Conservation (phyloP, 2,888 invertebrate species). For the Subacronicta megacephala region DNA sequence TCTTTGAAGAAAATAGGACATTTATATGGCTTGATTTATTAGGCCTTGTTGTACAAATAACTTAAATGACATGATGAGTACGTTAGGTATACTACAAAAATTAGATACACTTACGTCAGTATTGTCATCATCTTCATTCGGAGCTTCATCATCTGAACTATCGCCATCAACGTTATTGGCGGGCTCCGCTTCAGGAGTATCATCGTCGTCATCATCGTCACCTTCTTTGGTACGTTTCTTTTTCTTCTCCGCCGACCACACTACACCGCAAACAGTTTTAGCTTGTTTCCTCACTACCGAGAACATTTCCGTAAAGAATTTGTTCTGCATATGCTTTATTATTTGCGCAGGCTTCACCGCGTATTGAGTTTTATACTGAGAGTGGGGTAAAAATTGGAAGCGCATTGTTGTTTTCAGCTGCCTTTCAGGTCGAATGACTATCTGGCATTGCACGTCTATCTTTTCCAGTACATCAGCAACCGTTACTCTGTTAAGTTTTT, state of each 20-base stretch:
- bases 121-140: constrained; percentile 88
- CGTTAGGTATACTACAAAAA: constrained; percentile 1
- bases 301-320: constrained; percentile 92
- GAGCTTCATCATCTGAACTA: constrained; percentile 92
- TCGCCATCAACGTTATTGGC: constrained; percentile 76
- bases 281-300: constrained; percentile 89
- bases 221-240: constrained; percentile 70
- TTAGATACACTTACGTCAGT: constrained; percentile 76
- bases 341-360: constrained; percentile 92
- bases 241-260: constrained; percentile 86
- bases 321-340: constrained; percentile 93
- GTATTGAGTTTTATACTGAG: constrained; percentile 93
- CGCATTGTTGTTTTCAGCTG: constrained; percentile 91
- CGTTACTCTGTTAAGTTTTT: constrained; percentile 93
- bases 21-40: no score
- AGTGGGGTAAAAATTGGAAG: constrained; percentile 93
- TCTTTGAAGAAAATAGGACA: no score
- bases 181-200: constrained; percentile 60
- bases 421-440: constrained; percentile 88
- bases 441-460: constrained; percentile 90
- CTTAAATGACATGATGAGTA: no score
- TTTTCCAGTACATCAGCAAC: constrained; percentile 94
- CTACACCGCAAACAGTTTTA: constrained; percentile 85
- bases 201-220: constrained; percentile 80
- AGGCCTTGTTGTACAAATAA: no score